phyloP scores from a whole-genome alignment of 2,888 invertebrate species.

The Cordilura impudica region DNA sequence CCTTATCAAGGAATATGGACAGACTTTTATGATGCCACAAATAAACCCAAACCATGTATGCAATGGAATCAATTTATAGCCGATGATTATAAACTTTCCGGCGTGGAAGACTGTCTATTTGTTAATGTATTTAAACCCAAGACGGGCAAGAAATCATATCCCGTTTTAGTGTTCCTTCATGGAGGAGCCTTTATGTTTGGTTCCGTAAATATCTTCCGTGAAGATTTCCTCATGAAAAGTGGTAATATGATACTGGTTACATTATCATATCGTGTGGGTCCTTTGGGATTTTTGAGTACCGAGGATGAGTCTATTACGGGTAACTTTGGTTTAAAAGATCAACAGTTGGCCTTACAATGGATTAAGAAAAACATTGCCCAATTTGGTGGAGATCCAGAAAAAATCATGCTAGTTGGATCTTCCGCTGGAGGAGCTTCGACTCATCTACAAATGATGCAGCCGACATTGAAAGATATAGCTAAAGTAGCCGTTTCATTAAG shows the following conservation, averaged over 20 bases:
- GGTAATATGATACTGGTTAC: conserved; percentile 83
- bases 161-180: conserved; percentile 83
- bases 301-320: conserved; percentile 84
- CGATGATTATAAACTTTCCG: conserved; percentile 23
- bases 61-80: conserved; percentile 53
- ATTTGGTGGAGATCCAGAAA: conserved; percentile 85
- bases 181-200: conserved; percentile 85
- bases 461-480: conserved; percentile 75
- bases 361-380: conserved; percentile 82
- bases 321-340: conserved; percentile 87
- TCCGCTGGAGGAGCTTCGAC: conserved; percentile 87
- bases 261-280: conserved; percentile 84
- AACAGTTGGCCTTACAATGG: conserved; percentile 84
- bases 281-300: conserved; percentile 85
- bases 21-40: conserved; percentile 78
- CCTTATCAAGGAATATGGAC: conserved; percentile 58
- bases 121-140: conserved; percentile 81
- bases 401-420: conserved; percentile 83
- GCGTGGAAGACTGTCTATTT: conserved; percentile 82
- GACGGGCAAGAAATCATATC: conserved; percentile 75
- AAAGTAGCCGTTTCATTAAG: conserved; percentile 58
- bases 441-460: conserved; percentile 83
- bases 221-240: conserved; percentile 81
- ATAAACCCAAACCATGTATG: conserved; percentile 49
- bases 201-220: conserved; percentile 79